These are phyloP conservation scores for Bombus fervidus DNA, from an alignment of 1,140 invertebrate genomes.

Conservation along the genomic window DNA sequence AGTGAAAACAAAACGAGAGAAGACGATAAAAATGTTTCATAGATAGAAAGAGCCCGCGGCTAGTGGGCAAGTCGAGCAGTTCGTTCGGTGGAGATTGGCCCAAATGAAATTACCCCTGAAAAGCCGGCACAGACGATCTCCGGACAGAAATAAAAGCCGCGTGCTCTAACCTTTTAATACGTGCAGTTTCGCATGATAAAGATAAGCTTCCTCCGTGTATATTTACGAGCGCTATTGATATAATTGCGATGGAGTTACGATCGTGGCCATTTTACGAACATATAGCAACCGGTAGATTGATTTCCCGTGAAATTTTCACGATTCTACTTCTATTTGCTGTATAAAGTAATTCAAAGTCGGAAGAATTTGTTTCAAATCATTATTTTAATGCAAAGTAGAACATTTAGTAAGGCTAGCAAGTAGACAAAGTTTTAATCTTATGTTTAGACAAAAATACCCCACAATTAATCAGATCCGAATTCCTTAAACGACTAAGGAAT, in stretches of 20 bases:
- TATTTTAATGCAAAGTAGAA: too few species aligned
- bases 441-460: too few species aligned
- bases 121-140: slow-evolving; percentile 15
- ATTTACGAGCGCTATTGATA: slow-evolving; percentile 6
- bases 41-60: slow-evolving; percentile 67
- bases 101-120: slow-evolving; percentile 57
- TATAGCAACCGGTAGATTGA: background rate
- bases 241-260: background rate
- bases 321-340: too few species aligned
- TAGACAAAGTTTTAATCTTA: too few species aligned
- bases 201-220: slow-evolving; percentile 6
- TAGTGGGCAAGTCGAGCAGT: slow-evolving; percentile 2
- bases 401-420: too few species aligned
- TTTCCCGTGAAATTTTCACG: background rate
- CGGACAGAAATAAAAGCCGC: slow-evolving; percentile 25
- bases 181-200: background rate
- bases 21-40: slow-evolving; percentile 66
- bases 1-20: slow-evolving; percentile 54
- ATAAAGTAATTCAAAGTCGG: too few species aligned
- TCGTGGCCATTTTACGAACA: background rate
- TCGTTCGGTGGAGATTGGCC: slow-evolving; percentile 47
- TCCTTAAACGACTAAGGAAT: too few species aligned
- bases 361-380: background rate
- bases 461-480: too few species aligned
- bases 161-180: slow-evolving; percentile 28